phyloP scores from a whole-genome alignment of 2,113 vertebrate genomes.

The Istiophorus platypterus region DNA sequence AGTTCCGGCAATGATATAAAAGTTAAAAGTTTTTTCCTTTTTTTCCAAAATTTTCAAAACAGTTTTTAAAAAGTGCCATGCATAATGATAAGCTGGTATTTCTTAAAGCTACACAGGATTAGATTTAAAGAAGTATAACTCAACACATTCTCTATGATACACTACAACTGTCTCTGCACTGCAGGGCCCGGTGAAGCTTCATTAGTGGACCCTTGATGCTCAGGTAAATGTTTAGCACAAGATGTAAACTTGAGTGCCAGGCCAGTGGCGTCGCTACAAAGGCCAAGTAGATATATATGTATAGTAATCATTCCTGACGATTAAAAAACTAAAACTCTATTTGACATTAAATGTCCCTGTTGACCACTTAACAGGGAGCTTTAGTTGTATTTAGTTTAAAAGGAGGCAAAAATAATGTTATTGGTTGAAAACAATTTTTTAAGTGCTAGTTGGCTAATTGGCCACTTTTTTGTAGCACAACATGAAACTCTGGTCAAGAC shows the following conservation, averaged over 20 bases:
- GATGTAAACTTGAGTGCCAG: slow-evolving; percentile 39
- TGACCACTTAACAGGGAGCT: no score
- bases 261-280: slow-evolving; percentile 5
- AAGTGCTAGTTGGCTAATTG: not conserved
- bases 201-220: slow-evolving; percentile 1
- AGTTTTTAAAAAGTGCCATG: slow-evolving; percentile 56
- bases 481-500: not conserved
- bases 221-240: slow-evolving; percentile 45
- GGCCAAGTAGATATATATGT: not conserved
- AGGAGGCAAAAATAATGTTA: slow-evolving; percentile 6
- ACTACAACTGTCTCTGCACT: slow-evolving; percentile 13
- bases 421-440: not conserved
- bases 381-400: no score
- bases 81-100: slow-evolving; percentile 32
- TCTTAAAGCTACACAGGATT: slow-evolving; percentile 18
- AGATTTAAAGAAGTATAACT: slow-evolving; percentile 1
- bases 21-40: not conserved
- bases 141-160: slow-evolving; percentile 32
- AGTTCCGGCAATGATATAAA: slow-evolving; percentile 12
- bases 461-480: not conserved
- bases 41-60: slow-evolving; percentile 2
- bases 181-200: not conserved
- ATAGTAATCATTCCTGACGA: not conserved
- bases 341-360: no score
- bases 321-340: no score